Conservation (phyloP, 2,797 vertebrate genomes). For the Buceros bicornis region DNA sequence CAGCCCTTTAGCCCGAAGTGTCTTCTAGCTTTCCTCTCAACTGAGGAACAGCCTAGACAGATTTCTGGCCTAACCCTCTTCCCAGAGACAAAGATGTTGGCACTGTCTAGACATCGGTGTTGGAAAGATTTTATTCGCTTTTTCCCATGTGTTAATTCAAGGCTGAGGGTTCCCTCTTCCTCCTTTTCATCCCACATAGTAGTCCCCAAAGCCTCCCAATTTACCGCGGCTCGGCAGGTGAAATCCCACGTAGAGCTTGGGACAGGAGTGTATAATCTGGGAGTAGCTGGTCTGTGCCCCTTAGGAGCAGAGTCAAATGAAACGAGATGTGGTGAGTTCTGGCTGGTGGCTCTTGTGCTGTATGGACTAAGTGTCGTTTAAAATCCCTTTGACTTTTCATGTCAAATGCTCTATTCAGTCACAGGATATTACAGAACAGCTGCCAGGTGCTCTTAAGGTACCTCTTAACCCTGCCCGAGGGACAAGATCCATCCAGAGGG, state of each 20-base stretch:
- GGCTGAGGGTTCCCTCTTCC: background rate
- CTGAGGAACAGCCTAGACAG: background rate
- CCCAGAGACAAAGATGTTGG: conserved; percentile 49
- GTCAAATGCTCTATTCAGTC: background rate
- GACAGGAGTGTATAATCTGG: background rate
- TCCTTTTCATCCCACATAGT: background rate
- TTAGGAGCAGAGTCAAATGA: background rate
- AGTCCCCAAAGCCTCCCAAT: background rate
- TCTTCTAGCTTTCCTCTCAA: conserved; percentile 24
- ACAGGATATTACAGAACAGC: background rate
- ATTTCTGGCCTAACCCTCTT: conserved; percentile 54
- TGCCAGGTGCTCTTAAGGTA: background rate
- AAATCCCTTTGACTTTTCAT: background rate
- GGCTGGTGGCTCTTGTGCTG: background rate
- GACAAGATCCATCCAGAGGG: no score
- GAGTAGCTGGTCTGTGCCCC: background rate
- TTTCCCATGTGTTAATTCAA: background rate
- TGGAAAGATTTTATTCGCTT: background rate
- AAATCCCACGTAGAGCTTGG: background rate
- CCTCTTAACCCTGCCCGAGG: background rate
- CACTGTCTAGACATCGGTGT: background rate
- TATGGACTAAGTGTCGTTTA: background rate
- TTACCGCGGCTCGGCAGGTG: fast-evolving
- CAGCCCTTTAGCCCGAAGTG: conserved; percentile 28
- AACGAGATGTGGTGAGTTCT: background rate